Base-by-base conservation (phyloP, 2,888 invertebrate species). In the Pachymerium ferrugineum region DNA sequence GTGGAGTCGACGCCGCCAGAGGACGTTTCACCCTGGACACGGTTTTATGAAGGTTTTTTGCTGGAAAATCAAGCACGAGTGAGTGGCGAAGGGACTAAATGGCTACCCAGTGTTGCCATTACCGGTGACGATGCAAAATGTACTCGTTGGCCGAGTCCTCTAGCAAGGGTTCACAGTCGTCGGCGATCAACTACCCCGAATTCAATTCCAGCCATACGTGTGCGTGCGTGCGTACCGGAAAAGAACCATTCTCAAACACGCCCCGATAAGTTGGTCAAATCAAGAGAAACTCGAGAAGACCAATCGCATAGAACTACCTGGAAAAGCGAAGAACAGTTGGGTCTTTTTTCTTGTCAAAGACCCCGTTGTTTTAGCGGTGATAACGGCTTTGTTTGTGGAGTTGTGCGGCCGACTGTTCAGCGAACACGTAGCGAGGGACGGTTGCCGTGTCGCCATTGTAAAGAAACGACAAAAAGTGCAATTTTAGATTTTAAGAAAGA, bases 261-360 rank as follows among this genome's bases (percentile, higher is more conserved):
- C 62, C 10, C 62, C 25, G 62, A 62, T 12, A 62, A 62, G 62
- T 4, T 62, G 6, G 22, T 22, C 19, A 22, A 47, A 47, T 12
- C 4, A 62, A 62, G n/a, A n/a, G n/a, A 62, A 62, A 28, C 25
- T 8, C 62, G 28, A n/a, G n/a, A n/a, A n/a, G n/a, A n/a, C n/a
- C n/a, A n/a, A n/a, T n/a, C n/a, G n/a, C n/a, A n/a, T n/a, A n/a
- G n/a, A 28, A 62, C 25, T 6, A 62, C 62, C 12, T 62, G 62
- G 62, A 62, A 62, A n/a, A 62, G 62, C 62, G 62, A 62, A 28
- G 62, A 62, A n/a, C 62, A 62, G 62, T 62, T 62, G 62, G 62
- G 62, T 1, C 62, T 62, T 25, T 62, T 62, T n/a, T 22, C 62
- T 1, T 28, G 25, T 0, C 62, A 25, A 62, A 25, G 28, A 25